Conservation (phyloP, 1,140 invertebrate genomes). For the Centruroides sculpturatus region DNA sequence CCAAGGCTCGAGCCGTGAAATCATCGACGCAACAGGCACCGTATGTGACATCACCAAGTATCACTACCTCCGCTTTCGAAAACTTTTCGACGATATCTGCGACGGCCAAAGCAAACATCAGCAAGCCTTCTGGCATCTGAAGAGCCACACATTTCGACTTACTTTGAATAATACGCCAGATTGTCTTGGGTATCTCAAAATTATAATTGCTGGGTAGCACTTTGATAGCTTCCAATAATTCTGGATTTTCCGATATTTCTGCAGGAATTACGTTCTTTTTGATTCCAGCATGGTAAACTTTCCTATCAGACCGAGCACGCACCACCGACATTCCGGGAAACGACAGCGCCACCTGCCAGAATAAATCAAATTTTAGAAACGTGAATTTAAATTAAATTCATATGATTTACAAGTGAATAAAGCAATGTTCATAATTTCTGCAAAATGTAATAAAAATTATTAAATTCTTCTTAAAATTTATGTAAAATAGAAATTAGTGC, state of each 20-base stretch:
- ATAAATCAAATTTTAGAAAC: no score
- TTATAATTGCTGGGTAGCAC: slow-evolving; percentile 86
- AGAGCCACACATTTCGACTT: slow-evolving; percentile 77
- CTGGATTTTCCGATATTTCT: slow-evolving; percentile 54
- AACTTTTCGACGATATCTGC: slow-evolving; percentile 89
- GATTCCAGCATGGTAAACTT: slow-evolving; percentile 15
- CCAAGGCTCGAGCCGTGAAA: slow-evolving; percentile 75
- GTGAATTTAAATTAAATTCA: no score
- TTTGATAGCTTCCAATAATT: slow-evolving; percentile 49
- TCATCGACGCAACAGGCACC: slow-evolving; percentile 99
- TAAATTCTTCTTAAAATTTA: no score
- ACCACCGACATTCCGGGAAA: slow-evolving; percentile 4
- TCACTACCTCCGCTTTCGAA: slow-evolving; percentile 81
- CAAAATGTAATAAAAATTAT: no score
- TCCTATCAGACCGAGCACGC: slow-evolving; percentile 17
- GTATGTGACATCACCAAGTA: slow-evolving; percentile 98
- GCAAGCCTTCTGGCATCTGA: slow-evolving; percentile 88
- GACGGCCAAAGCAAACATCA: slow-evolving; percentile 85
- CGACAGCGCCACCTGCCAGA: no score
- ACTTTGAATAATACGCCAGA: slow-evolving; percentile 80
- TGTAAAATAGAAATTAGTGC: no score
- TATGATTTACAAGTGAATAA: no score
- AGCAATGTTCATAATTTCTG: no score
- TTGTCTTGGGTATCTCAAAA: slow-evolving; percentile 96
- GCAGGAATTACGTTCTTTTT: slow-evolving; percentile 7